Base-by-base conservation (phyloP, 2,797 vertebrate genomes). In the Erethizon dorsatum region DNA sequence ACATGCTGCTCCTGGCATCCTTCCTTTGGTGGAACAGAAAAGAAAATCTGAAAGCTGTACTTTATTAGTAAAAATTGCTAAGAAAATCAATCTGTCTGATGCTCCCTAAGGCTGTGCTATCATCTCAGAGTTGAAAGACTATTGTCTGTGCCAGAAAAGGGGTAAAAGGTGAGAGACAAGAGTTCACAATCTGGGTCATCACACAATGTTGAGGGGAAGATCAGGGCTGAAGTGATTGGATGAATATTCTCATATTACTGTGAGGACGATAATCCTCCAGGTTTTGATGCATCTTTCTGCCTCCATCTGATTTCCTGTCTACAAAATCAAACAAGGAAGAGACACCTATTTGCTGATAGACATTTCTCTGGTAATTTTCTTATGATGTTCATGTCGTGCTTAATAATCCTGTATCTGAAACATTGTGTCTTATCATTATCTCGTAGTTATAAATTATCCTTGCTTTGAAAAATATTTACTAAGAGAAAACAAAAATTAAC, bases 251-350 rank as follows among this genome's bases (percentile, higher is more conserved):
- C n/a, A 41, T 24, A 71, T 54, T 56, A 73, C 80, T 47, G 2
- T 75, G 54, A 79, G 12, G 75, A 95, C 85, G 94, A 73, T 83
- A 86, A 86, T 33, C 18, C 50, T 67, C 56, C 31, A 59, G 22
- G 33, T 41, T 37, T 54, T 85, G 79, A 33, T 56, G 88, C 47
- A 3, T 78, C 88, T 92, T 88, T 96, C 63, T 96, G 93, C 15
- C 7, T 95, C 88, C 61, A 73, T 96, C 86, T 87, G 91, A 77
- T 82, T 95, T 96, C 61, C 96, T 94, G 73, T 88, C 84, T 94
- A 69, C 24, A 93, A 96, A 95, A 94, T 41, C 54, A 45, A 78
- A 96, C 88, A 89, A 47, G 31, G 63, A 89, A 91, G 97, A 26
- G 2, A 6, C n/a, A 52, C 89, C 69, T 90, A 65, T 90, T 91